These are phyloP conservation scores for Tribolium castaneum DNA, from an alignment of 1,140 invertebrate genomes.

Conservation along the genomic window DNA sequence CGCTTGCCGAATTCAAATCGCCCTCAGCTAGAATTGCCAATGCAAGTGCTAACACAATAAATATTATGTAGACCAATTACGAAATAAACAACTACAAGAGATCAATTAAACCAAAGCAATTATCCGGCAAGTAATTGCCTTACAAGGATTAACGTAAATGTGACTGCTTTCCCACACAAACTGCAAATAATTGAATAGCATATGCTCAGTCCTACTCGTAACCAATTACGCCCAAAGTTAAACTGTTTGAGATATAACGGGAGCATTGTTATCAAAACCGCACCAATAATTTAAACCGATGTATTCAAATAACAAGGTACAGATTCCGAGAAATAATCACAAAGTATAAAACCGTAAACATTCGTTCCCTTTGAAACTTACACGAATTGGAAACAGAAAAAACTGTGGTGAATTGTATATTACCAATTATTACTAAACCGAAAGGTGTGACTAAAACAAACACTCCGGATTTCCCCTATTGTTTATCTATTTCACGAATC, in stretches of 20 bases:
- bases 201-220: not conserved
- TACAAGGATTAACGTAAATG: conserved; percentile 35
- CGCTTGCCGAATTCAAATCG: too few species aligned
- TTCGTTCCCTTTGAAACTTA: too few species aligned
- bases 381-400: too few species aligned
- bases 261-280: not conserved
- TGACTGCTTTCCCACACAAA: conserved; percentile 38
- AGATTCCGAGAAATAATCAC: too few species aligned
- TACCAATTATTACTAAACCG: conserved; percentile 5
- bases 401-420: not conserved
- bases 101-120: conserved; percentile 34
- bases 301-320: not conserved
- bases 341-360: too few species aligned
- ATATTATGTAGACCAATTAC: conserved; percentile 10
- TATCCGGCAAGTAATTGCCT: conserved; percentile 15
- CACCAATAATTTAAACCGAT: not conserved
- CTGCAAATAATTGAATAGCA: conserved; percentile 22
- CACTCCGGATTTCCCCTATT: conserved; percentile 13
- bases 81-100: conserved; percentile 32
- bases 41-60: too few species aligned
- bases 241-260: not conserved
- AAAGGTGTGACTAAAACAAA: conserved; percentile 25
- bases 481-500: conserved; percentile 11
- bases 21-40: too few species aligned
- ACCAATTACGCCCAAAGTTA: conserved; percentile 25